Evolutionary conservation across 2,888 invertebrate species (phyloP), one percentile per base, ranked within the genome.

Genomic region (Darwinula stevensoni): DNA sequence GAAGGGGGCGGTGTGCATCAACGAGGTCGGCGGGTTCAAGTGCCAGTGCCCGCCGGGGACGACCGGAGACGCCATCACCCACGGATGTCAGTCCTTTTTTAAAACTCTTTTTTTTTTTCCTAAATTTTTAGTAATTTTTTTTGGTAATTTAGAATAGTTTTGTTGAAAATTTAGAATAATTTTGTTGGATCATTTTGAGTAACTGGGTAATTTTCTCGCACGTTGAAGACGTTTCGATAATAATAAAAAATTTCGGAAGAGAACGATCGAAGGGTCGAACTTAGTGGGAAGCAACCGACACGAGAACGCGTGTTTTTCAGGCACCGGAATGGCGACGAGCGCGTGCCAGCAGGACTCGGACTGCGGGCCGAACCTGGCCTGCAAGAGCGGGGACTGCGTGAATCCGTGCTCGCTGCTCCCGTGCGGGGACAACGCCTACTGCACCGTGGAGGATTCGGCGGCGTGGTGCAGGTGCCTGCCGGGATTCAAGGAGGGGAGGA

Each of bases 381-480:
- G 82, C 46, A 57, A 67, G 17, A 66, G 71, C 34, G 69, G 69
- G 28, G 65, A 63, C 31, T 82, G 82, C 46, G 54, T 70, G 2
- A 76, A 74, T 45, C 78, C 80, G 1, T 82, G 82, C 44, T 61
- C 61, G 15, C 62, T 61, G 33, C 54, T 78, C 31, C 59, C 67
- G 2, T 84, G 84, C 47, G 78, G 78, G 17, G 54, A 65, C 1
- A 73, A 82, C 50, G 73, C 82, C 1, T 68, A 68, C 44, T 84
- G 84, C 47, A 75, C 78, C 51, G 68, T 75, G 0, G 72, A 76
- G 39, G 68, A 74, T 42, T 82, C 82, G 46, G 73, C 71, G 1
- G 74, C 75, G 4, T 73, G 73, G 70, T 84, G 84, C 47, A 65
- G 73, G 39, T 84, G 84, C 45, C 63, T 67, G 34, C 67, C 72